phyloP scores from a whole-genome alignment of 2,888 invertebrate species.

The Tinea pellionella region DNA sequence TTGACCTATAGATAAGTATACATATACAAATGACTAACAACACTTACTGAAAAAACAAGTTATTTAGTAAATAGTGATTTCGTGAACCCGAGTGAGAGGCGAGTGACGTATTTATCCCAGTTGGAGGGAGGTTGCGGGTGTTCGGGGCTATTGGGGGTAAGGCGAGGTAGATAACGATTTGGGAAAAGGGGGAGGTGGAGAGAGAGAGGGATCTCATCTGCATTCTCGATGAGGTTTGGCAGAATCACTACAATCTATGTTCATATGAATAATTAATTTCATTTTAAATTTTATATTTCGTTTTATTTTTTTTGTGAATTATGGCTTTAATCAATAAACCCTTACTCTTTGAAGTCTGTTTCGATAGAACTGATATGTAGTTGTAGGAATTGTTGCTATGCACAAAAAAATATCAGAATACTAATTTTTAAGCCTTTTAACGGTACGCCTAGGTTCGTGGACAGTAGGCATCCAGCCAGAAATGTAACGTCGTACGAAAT shows the following conservation, averaged over 20 bases:
- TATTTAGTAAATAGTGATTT: no score
- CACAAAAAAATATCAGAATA: background rate
- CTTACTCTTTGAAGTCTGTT: no score
- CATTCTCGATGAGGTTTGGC: slow-evolving; percentile 27
- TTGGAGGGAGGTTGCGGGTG: background rate
- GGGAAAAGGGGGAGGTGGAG: slow-evolving; percentile 1
- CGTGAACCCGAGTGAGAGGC: background rate
- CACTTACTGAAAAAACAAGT: no score
- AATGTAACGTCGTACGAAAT: background rate
- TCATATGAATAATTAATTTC: background rate
- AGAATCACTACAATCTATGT: background rate
- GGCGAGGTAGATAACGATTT: background rate
- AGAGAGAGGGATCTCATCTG: slow-evolving; percentile 24
- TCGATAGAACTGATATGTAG: no score
- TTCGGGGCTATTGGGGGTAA: background rate
- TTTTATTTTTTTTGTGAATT: no score
- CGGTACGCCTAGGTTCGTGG: background rate
- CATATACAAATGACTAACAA: no score
- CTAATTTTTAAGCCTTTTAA: background rate
- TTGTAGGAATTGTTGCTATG: no score
- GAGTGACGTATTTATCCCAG: background rate
- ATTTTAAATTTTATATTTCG: background rate
- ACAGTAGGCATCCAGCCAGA: background rate
- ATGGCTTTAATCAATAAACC: no score
- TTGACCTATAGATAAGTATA: no score